Percentiles rank a stretch among this genome's conserved stretches.
These are phyloP conservation scores for Leptopilina syphax DNA, from an alignment of 2,888 invertebrate genomes.

Conservation along the genomic window DNA sequence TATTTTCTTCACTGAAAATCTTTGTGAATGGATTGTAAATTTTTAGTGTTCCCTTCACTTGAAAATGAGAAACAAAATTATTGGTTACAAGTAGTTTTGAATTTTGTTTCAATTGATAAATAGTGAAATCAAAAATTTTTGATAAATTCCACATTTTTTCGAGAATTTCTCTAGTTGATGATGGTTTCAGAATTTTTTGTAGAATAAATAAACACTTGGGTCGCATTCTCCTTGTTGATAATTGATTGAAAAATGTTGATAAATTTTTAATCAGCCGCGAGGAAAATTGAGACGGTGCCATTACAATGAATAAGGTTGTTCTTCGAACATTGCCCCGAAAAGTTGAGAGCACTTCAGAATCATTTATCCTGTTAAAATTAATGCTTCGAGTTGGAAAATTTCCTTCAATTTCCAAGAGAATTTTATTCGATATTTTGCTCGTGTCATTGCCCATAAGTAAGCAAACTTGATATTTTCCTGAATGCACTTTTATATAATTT, in stretches of 20 bases:
- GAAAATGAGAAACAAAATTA: not conserved
- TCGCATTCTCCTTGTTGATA: not conserved
- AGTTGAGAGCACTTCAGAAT: not conserved
- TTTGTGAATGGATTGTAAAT: not conserved
- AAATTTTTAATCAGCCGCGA: not conserved
- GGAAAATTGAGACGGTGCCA: not conserved
- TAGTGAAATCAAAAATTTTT: not conserved
- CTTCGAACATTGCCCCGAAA: not conserved
- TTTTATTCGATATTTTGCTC: not conserved
- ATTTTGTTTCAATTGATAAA: not conserved
- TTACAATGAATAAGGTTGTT: not conserved
- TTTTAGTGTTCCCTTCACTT: not conserved
- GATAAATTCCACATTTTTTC: not conserved
- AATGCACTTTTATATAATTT: not conserved
- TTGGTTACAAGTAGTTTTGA: not conserved
- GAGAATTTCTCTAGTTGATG: not conserved
- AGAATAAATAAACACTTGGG: not conserved
- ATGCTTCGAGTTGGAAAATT: conserved; percentile 13
- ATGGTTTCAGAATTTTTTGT: not conserved
- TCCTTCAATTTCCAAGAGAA: not conserved
- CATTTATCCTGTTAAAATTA: not conserved
- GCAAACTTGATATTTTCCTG: not conserved
- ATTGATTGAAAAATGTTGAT: not conserved
- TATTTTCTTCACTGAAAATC: not conserved
- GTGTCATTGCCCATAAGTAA: not conserved